Evolutionary conservation across 2,113 vertebrate species (phyloP), one percentile per base, ranked within the genome.

Genomic region (Piaya cayana): DNA sequence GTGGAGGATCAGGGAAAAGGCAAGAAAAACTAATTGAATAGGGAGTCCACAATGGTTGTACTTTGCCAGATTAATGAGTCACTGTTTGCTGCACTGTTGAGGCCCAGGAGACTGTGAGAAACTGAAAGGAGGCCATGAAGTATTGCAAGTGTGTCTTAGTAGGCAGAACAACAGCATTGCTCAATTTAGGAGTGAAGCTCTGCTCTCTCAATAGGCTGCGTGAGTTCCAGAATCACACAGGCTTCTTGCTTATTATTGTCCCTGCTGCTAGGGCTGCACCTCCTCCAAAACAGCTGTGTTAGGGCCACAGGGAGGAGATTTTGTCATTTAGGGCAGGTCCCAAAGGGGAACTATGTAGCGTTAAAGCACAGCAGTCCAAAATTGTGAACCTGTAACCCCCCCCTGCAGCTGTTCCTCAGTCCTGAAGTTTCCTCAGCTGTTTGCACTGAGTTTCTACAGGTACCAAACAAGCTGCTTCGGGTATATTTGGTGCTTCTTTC

Each of bases 51-150:
- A 90, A 63, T 75, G 69, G 39, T 18, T 94, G 80, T 63, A 17
- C 65, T 92, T 92, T 90, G 92, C 94, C 94, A 96, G 88, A 96
- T 71, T 68, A 86, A 69, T 97, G 95, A 96, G 77, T 96, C 96
- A 97, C 90, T 94, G 79, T 96, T 95, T 94, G 90, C 94, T 92
- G 80, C 64, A 69, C 88, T 92, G 25, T 45, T 63, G 75, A 55
- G 58, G 93, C 96, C 88, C 93, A 71, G 49, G 88, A 96, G 95
- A 93, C 82, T 70, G 36, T 39, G 56, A 45, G 60, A 60, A 90
- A 75, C 63, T 88, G 71, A 71, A 70, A 95, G 56, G 79, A 95
- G 95, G 82, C 82, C 72, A 45, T 79, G 77, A 86, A 72, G 62
- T 53, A 84, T 56, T 88, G 58, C 75, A 78, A 96, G 76, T 62